phyloP scores from a whole-genome alignment of 2,113 vertebrate genomes.

The Mesitornis unicolor region DNA sequence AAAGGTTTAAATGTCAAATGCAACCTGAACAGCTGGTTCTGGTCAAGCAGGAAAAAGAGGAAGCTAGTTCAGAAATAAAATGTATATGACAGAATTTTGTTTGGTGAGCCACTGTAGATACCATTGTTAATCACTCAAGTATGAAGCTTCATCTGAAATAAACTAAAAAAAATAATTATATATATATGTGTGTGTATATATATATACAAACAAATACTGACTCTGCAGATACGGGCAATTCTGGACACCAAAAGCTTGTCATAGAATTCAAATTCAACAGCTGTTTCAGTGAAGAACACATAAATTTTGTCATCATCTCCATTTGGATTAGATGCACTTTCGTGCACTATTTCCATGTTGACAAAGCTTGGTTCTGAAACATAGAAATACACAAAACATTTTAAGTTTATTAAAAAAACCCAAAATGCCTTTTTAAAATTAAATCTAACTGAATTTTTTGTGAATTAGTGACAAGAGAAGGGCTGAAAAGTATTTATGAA shows the following conservation, averaged over 20 bases:
- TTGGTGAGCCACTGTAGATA: neutral
- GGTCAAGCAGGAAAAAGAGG: neutral
- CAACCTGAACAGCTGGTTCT: neutral
- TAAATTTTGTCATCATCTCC: slow-evolving; percentile 82
- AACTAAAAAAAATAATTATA: neutral
- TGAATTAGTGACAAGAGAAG: neutral
- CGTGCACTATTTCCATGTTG: slow-evolving; percentile 74
- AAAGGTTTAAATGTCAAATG: neutral
- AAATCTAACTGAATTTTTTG: neutral
- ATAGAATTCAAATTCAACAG: slow-evolving; percentile 82
- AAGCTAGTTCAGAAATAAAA: neutral
- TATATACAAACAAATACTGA: slow-evolving; percentile 34
- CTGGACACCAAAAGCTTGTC: slow-evolving; percentile 77
- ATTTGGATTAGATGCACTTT: slow-evolving; percentile 64
- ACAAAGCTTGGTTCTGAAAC: slow-evolving; percentile 81
- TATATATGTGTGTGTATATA: too few relatives aligned
- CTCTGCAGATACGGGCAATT: slow-evolving; percentile 82
- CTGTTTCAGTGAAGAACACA: slow-evolving; percentile 83
- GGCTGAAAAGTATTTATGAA: neutral
- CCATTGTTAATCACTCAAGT: neutral
- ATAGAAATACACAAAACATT: neutral
- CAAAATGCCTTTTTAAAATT: neutral
- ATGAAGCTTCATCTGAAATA: neutral
- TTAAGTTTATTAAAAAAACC: neutral
- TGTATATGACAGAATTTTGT: neutral